These are phyloP conservation scores for Tenthredo notha DNA, from an alignment of 2,888 invertebrate species.

Conservation along the genomic window DNA sequence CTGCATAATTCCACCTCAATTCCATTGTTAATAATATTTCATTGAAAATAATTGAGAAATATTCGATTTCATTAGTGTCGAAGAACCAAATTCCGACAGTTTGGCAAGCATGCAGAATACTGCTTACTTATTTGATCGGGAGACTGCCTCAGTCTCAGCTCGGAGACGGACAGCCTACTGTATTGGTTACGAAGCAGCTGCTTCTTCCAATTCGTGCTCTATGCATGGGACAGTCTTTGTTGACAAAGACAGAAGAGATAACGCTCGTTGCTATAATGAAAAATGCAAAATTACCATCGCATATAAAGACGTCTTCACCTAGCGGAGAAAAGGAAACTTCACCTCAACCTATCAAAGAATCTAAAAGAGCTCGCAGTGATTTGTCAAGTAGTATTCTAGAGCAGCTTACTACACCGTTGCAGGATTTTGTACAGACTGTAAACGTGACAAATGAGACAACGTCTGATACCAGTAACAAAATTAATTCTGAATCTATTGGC, in stretches of 20 bases:
- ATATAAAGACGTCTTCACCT: slow-evolving; percentile 78
- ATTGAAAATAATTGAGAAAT: neutral
- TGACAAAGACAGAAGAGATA: slow-evolving; percentile 88
- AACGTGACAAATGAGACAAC: slow-evolving; percentile 77
- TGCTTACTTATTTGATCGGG: slow-evolving; percentile 84
- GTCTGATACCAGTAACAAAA: slow-evolving; percentile 78
- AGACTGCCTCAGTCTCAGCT: slow-evolving; percentile 74
- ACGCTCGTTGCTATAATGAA: slow-evolving; percentile 89
- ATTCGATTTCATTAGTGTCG: slow-evolving; percentile 80
- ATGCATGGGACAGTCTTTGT: slow-evolving; percentile 85
- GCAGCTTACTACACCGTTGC: slow-evolving; percentile 86
- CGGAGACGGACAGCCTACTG: slow-evolving; percentile 70
- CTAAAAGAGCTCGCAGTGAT: slow-evolving; percentile 84
- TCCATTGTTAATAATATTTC: neutral
- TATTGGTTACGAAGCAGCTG: slow-evolving; percentile 80
- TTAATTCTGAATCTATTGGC: slow-evolving; percentile 73
- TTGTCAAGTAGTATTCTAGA: slow-evolving; percentile 87
- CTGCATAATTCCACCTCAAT: neutral
- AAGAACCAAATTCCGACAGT: slow-evolving; percentile 85
- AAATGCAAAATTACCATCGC: slow-evolving; percentile 82
- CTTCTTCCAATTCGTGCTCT: slow-evolving; percentile 86
- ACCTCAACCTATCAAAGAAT: slow-evolving; percentile 81
- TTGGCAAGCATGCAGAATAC: slow-evolving; percentile 85
- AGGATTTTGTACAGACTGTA: slow-evolving; percentile 79
- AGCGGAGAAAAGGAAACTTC: slow-evolving; percentile 80